Evolutionary conservation across 2,888 invertebrate genomes (phyloP).

Genomic region (Cremastinae sp.): DNA sequence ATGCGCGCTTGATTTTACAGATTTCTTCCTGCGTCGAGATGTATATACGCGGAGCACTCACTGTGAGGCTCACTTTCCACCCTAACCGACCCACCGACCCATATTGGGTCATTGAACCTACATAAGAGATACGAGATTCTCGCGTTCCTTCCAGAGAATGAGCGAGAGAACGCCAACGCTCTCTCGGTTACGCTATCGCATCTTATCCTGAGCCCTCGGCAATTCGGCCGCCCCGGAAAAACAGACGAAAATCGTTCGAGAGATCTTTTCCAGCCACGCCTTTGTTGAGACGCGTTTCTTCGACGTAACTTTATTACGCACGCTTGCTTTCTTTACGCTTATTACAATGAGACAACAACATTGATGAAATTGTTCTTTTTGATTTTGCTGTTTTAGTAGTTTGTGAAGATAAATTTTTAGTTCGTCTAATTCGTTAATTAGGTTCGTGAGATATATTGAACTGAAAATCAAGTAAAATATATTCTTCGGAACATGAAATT

Average conservation of each 20-base stretch:
- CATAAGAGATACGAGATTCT: conserved; percentile 26
- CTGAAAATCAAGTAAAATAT: too few species aligned
- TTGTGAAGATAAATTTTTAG: too few species aligned
- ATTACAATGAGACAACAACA: too few species aligned
- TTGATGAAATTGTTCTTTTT: too few species aligned
- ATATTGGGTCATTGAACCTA: conserved; percentile 67
- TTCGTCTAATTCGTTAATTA: too few species aligned
- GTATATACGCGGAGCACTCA: conserved; percentile 24
- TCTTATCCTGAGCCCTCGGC: conserved; percentile 26
- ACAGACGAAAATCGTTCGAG: conserved; percentile 50
- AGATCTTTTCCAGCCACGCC: conserved; percentile 52
- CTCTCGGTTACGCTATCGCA: conserved; percentile 9
- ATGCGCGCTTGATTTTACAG: background rate
- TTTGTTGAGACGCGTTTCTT: conserved; percentile 9
- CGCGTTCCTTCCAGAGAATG: background rate
- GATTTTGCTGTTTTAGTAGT: too few species aligned
- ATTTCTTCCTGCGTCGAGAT: background rate
- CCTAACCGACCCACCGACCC: conserved; percentile 65
- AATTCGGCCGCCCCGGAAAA: conserved; percentile 20
- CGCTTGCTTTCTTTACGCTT: too few species aligned
- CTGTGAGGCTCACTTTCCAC: conserved; percentile 42
- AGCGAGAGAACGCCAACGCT: conserved; percentile 24
- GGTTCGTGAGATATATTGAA: too few species aligned
- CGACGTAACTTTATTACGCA: background rate
- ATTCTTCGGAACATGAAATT: too few species aligned